Conservation (phyloP, 2,797 vertebrate genomes). For the Acrossocheilus wenchowensis region DNA sequence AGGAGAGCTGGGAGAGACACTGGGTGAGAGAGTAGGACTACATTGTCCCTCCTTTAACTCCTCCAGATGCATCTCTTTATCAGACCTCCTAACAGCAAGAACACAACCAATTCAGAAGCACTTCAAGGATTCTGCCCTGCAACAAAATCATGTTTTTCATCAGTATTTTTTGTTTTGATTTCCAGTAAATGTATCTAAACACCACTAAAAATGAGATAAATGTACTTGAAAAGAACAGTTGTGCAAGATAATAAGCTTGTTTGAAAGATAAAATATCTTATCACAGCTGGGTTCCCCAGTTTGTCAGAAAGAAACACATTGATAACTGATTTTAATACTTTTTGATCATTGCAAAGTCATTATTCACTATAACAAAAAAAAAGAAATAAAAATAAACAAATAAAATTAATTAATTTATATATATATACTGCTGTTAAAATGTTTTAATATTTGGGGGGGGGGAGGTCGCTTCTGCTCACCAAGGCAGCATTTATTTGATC, state of each 20-base stretch:
- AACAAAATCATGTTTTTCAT: neutral
- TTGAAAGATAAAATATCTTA: neutral
- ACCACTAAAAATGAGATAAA: neutral
- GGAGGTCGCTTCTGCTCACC: neutral
- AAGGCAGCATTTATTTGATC: neutral
- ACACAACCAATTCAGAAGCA: neutral
- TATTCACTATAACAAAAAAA: neutral
- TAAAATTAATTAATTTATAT: too few species aligned
- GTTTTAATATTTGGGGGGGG: too few species aligned
- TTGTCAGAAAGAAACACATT: neutral
- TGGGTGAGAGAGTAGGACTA: constrained; percentile 20
- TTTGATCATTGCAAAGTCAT: neutral
- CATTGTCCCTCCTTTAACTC: constrained; percentile 24
- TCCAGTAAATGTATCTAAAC: constrained; percentile 2
- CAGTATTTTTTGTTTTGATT: neutral
- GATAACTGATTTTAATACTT: neutral
- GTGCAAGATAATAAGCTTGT: neutral
- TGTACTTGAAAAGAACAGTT: neutral
- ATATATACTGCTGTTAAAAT: too few species aligned
- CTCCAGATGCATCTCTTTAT: constrained; percentile 9
- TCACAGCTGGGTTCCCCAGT: neutral
- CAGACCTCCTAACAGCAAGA: constrained; percentile 4
- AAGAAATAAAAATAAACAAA: too few species aligned
- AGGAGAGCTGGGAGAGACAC: constrained; percentile 26
- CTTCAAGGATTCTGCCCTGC: neutral